These are phyloP conservation scores for Rotaria socialis DNA, from an alignment of 2,888 invertebrate species.

Conservation along the genomic window DNA sequence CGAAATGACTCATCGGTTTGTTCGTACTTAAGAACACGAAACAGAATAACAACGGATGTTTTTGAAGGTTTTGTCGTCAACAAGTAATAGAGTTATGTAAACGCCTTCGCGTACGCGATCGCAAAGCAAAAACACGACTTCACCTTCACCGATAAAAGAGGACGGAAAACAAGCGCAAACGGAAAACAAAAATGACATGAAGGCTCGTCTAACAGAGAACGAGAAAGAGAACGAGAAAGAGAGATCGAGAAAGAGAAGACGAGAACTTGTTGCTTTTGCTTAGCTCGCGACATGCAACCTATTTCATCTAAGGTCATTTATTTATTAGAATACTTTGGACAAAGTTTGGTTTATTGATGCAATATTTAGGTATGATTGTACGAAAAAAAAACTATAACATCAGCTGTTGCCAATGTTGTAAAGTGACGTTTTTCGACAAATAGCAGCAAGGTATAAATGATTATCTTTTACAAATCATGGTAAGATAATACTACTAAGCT, in stretches of 20 bases:
- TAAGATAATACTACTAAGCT: not conserved
- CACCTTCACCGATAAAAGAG: conserved; percentile 7
- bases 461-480: not conserved
- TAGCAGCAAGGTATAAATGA: not conserved
- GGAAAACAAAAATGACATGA: conserved; percentile 25
- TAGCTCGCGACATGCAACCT: not conserved
- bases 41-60: not conserved
- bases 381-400: too few relatives aligned
- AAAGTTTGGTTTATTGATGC: not conserved
- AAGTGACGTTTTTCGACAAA: too few relatives aligned
- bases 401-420: too few relatives aligned
- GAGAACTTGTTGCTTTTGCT: not conserved
- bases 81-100: not conserved
- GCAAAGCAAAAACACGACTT: conserved; percentile 26
- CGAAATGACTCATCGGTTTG: not conserved
- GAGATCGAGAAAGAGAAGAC: not conserved
- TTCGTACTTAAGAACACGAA: not conserved
- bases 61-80: conserved; percentile 4
- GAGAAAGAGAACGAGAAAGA: too few relatives aligned
- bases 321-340: not conserved
- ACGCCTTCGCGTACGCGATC: not conserved
- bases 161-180: not conserved
- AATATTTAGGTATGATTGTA: not conserved
- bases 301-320: not conserved
- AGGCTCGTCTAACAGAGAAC: not conserved